Percentiles rank a stretch among this genome's conserved stretches.
Evolutionary conservation across 2,113 vertebrate genomes (phyloP).

Genomic region (Syrmaticus mikado): DNA sequence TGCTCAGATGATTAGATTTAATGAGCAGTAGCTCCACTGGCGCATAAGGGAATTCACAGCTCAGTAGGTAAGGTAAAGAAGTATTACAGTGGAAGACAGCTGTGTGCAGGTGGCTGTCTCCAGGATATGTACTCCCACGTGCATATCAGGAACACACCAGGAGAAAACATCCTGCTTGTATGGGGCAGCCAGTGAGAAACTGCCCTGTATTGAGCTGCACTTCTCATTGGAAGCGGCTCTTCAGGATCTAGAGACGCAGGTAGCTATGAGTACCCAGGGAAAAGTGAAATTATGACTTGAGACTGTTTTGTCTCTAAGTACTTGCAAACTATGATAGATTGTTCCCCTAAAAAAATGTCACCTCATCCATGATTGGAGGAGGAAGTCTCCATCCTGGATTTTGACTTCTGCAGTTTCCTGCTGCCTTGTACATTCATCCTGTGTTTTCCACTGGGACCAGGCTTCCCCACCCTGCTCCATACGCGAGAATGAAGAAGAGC

Average conservation of each 20-base stretch:
- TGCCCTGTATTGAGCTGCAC: background rate
- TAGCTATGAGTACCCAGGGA: background rate
- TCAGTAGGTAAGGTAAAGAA: slow-evolving; percentile 25
- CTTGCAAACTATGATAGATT: fast-evolving
- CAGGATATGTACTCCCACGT: background rate
- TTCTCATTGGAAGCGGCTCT: background rate
- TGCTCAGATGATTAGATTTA: slow-evolving; percentile 74
- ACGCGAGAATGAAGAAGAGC: fast-evolving
- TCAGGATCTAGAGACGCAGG: background rate
- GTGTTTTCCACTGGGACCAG: background rate
- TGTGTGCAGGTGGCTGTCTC: slow-evolving; percentile 35
- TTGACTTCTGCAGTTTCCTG: background rate
- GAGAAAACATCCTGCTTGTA: background rate
- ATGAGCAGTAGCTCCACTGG: slow-evolving; percentile 52
- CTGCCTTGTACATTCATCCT: background rate
- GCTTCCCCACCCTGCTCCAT: background rate
- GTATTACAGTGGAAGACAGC: background rate
- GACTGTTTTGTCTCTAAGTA: background rate
- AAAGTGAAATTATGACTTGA: background rate
- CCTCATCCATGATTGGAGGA: background rate
- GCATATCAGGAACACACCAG: fast-evolving
- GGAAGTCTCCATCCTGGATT: background rate
- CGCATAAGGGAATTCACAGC: slow-evolving; percentile 59
- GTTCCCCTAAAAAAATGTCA: background rate
- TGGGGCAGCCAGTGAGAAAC: background rate